Percentiles rank a stretch among this genome's conserved stretches.
Evolutionary conservation across 1,140 invertebrate species (phyloP).

Genomic region (Nomia melanderi): DNA sequence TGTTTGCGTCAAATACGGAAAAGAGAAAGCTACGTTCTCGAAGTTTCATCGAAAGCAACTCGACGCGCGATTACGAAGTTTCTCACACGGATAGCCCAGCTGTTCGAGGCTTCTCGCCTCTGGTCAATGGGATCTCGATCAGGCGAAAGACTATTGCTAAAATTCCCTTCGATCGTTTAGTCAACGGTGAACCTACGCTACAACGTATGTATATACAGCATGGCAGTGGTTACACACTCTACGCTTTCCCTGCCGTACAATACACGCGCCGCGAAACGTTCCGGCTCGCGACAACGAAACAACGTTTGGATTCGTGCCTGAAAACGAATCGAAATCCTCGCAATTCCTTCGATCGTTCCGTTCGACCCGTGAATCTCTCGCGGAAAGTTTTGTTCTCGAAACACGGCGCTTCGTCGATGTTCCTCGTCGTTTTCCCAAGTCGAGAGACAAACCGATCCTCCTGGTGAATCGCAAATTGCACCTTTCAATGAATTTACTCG

Average conservation of each 20-base stretch:
- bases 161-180: slow-evolving; percentile 37
- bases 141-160: slow-evolving; percentile 41
- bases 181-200: slow-evolving; percentile 65
- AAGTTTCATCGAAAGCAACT: not conserved
- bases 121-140: slow-evolving; percentile 41
- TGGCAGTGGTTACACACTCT: slow-evolving; percentile 77
- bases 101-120: not conserved
- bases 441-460: slow-evolving; percentile 17
- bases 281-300: slow-evolving; percentile 15
- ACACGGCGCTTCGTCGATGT: not conserved
- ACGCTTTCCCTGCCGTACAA: slow-evolving; percentile 53
- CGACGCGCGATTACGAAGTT: not conserved
- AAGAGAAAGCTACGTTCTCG: no score
- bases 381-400: not conserved
- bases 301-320: not conserved
- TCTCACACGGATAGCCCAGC: not conserved
- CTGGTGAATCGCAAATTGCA: slow-evolving; percentile 9
- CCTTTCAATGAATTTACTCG: slow-evolving; percentile 1
- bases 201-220: slow-evolving; percentile 73
- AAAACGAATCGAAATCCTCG: not conserved
- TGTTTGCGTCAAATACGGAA: not conserved
- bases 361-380: not conserved
- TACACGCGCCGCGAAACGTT: slow-evolving; percentile 37
- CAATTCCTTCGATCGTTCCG: not conserved
- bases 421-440: slow-evolving; percentile 5